Base-by-base conservation (phyloP, 2,113 vertebrate species). In the Guaruba guarouba region DNA sequence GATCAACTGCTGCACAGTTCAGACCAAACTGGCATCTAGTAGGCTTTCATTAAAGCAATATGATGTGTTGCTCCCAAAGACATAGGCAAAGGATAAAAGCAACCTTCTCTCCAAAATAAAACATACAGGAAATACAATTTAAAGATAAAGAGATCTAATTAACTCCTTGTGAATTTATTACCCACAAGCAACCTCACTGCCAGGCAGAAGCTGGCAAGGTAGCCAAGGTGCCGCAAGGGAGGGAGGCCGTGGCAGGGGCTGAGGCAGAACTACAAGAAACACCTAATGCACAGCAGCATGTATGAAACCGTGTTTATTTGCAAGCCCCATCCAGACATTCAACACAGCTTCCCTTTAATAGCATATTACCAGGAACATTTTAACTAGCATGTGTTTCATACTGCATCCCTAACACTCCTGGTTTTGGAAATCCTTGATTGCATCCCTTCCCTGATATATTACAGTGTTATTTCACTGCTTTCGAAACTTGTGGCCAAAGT, bases 191-290 rank as follows among this genome's bases (percentile, higher is more conserved):
- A 27, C 3, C 37, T 69, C 44, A 23, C 8, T 0, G 1, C 27
- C 35, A 19, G 33, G 31, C 0, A 0, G 67, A 61, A 85, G 52
- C 0, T 0, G 55, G 28, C 46, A 51, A n/a, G 33, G 67, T 23
- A 41, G 61, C 14, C 69, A 24, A 49, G 37, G 13, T 4, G 1
- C 1, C 0, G 16, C 2, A 1, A 1, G 2, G 46, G 33, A 75
- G 7, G 3, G 62, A 1, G 1, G n/a, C 31, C 33, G 35, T 20
- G 41, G 16, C 48, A 48, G 33, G 33, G 18, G 4, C 3, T 0
- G 1, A 70, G 11, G 16, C 8, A 10, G 4, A 0, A 77, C 0
- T 4, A 25, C 37, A 52, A 49, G 35, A 78, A 4, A 2, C 33
- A 23, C 15, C 37, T 64, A 46, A 71, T 1, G 5, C 2, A 2